Evolutionary conservation across 1,140 invertebrate species (phyloP).

Genomic region (Halesus radiatus): DNA sequence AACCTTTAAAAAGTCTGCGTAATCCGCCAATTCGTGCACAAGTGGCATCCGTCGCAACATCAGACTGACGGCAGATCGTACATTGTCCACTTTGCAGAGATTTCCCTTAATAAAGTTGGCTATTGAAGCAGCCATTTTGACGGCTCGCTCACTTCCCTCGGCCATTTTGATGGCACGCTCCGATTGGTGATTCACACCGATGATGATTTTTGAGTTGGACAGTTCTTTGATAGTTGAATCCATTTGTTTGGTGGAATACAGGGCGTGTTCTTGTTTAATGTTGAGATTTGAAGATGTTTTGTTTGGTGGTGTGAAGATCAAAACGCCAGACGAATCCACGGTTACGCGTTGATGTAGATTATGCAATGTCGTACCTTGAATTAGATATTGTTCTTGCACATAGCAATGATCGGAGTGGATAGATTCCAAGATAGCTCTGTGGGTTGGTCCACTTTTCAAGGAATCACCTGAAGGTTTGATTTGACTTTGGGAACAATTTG

Average conservation of each 20-base stretch:
- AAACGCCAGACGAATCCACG: background rate
- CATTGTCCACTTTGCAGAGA: slow-evolving; percentile 9
- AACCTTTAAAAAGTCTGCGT: slow-evolving; percentile 59
- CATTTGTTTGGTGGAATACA: too few relatives aligned
- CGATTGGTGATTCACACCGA: slow-evolving; percentile 1
- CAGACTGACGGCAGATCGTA: slow-evolving; percentile 36
- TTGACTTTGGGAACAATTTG: background rate
- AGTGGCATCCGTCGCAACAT: slow-evolving; percentile 62
- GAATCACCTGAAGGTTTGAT: background rate
- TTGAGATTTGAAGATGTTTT: background rate
- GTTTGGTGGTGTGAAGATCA: slow-evolving; percentile 2
- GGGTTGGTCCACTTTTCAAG: background rate
- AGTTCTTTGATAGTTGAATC: too few relatives aligned
- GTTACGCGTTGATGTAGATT: background rate
- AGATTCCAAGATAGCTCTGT: background rate
- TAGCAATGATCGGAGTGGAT: slow-evolving; percentile 34
- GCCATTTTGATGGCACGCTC: background rate
- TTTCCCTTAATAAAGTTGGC: background rate
- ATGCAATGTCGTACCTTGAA: background rate
- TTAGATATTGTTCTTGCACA: slow-evolving; percentile 32
- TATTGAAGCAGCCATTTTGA: background rate
- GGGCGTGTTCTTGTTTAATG: too few relatives aligned
- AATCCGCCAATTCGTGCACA: slow-evolving; percentile 59
- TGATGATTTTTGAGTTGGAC: background rate
- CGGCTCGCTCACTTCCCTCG: background rate